These are phyloP conservation scores for Dastarcus helophoroides DNA, from an alignment of 2,888 invertebrate species.

Conservation along the genomic window DNA sequence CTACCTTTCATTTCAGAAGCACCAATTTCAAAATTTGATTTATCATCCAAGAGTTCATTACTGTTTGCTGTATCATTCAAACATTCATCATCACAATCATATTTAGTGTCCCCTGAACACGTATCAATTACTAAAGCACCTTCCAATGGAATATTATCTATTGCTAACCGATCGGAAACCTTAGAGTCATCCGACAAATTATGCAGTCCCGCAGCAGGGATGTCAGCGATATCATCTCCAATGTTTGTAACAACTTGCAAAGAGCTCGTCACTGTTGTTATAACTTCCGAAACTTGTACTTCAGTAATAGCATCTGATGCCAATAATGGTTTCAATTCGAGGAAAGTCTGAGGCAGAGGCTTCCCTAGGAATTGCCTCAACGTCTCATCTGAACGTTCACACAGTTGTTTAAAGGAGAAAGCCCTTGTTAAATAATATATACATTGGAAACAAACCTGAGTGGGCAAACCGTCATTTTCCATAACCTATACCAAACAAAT, in stretches of 20 bases:
- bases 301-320: not conserved
- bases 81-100: too few species aligned
- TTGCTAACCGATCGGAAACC: too few species aligned
- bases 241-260: conserved; percentile 1
- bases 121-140: too few species aligned
- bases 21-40: too few species aligned
- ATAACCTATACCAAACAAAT: conserved; percentile 21
- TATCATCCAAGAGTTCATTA: too few species aligned
- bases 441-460: conserved; percentile 33
- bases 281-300: not conserved
- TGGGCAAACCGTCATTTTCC: conserved; percentile 33
- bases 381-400: conserved; percentile 32
- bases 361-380: conserved; percentile 26
- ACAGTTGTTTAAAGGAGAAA: conserved; percentile 33
- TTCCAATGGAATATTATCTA: too few species aligned
- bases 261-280: not conserved
- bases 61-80: too few species aligned
- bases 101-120: too few species aligned
- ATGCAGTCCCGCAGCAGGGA: too few species aligned
- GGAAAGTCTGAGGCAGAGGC: conserved; percentile 14
- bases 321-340: conserved; percentile 1
- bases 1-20: too few species aligned
- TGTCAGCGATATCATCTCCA: too few species aligned
- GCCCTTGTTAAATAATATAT: conserved; percentile 31
- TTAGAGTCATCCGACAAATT: too few species aligned